Base-by-base conservation (phyloP, 2,797 vertebrate species). In the Arctocebus calabarensis region DNA sequence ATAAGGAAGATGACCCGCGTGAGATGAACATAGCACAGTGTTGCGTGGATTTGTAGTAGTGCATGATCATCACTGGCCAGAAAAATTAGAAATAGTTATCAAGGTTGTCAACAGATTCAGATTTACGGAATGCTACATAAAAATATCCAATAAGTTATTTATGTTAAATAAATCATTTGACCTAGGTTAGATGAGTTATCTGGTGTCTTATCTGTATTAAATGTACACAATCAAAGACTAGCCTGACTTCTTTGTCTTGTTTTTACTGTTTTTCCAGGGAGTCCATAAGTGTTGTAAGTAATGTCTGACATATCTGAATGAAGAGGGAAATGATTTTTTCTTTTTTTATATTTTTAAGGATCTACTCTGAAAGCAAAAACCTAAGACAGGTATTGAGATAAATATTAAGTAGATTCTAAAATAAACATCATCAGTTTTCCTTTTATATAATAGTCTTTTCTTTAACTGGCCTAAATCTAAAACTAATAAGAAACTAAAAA, bases 101-200 rank as follows among this genome's bases (percentile, higher is more conserved):
- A 62, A 43, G 10, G 16, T 37, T 78, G 43, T 32, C 73, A 77
- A 66, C 20, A 55, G 45, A 40, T 43, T 89, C 27, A 82, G 55
- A 55, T 0, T 32, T 13, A 32, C 1, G 23, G 19, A 5, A 75
- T 62, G 19, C 27, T 78, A 48, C 37, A 5, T 94, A 62, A 84
- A 87, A 71, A 87, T 57, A 77, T 2, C 5, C 32, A 55, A n/a
- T 1, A 66, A 57, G 40, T 70, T 82, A 64, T n/a, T 94, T 74
- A 48, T n/a, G 3, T 66, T 79, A 73, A 81, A 88, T 66, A 29
- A 94, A 79, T 88, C 43, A 74, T 66, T 71, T 81, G 77, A 81
- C n/a, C 52, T 52, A 73, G 62, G 19, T 90, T 87, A 94, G 73
- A 13, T 52, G 20, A 94, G 37, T 62, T 83, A 82, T 34, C 27